phyloP scores from a whole-genome alignment of 2,888 invertebrate genomes.

The Dichetophora obliterata region DNA sequence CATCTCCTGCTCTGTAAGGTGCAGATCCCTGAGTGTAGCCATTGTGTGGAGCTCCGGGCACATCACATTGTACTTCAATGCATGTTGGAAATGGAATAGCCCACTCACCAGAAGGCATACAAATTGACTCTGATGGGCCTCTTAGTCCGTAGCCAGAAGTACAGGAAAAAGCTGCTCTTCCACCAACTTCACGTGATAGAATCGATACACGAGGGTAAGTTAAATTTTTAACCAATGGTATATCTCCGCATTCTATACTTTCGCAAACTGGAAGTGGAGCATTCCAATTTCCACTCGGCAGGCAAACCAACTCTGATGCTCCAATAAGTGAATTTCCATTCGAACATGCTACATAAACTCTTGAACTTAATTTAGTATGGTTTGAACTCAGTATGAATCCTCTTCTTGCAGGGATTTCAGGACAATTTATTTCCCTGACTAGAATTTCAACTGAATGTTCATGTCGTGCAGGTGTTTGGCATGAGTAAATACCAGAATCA shows the following conservation, averaged over 20 bases:
- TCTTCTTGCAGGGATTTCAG: conserved; percentile 79
- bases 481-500: conserved; percentile 87
- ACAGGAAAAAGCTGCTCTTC: conserved; percentile 84
- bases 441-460: conserved; percentile 84
- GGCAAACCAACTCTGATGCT: conserved; percentile 78
- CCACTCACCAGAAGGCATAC: conserved; percentile 85
- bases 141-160: conserved; percentile 81
- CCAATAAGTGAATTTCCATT: conserved; percentile 87
- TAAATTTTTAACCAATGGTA: conserved; percentile 73
- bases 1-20: conserved; percentile 86
- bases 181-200: conserved; percentile 84
- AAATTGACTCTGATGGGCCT: conserved; percentile 82
- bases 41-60: conserved; percentile 80
- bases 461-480: conserved; percentile 87
- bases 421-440: conserved; percentile 86
- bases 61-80: conserved; percentile 84
- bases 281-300: conserved; percentile 91
- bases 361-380: conserved; percentile 81
- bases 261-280: conserved; percentile 85
- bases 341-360: conserved; percentile 80
- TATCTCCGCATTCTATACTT: conserved; percentile 88
- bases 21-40: conserved; percentile 84
- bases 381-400: conserved; percentile 80
- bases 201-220: conserved; percentile 79
- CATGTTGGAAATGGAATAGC: conserved; percentile 82